Percentiles rank a stretch among this genome's conserved stretches.
phyloP scores from a whole-genome alignment of 92 coral and sea anemone species.

The Porites divaricata region DNA sequence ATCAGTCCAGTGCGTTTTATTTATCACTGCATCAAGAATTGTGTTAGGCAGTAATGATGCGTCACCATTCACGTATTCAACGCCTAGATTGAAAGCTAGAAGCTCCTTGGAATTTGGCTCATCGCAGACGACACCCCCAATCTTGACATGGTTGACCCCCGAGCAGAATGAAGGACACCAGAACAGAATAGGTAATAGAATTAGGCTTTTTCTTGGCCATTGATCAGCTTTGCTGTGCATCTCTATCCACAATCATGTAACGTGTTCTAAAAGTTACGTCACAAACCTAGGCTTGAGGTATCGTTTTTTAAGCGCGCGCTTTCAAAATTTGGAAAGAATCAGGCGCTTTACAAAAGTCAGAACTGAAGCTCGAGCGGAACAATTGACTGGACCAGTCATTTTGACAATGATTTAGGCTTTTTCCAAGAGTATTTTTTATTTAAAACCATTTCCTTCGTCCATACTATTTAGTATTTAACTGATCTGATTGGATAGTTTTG shows the following conservation, averaged over 20 bases:
- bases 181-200: neutral
- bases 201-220: slow-evolving; percentile 13
- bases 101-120: slow-evolving; percentile 44
- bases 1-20: slow-evolving; percentile 65
- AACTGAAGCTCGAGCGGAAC: too few relatives aligned
- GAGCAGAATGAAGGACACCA: neutral
- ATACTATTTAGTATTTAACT: too few relatives aligned
- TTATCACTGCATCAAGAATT: slow-evolving; percentile 60
- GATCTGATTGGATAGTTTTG: too few relatives aligned
- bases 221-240: neutral
- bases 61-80: slow-evolving; percentile 79
- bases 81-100: slow-evolving; percentile 73
- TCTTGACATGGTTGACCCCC: slow-evolving; percentile 45
- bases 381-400: too few relatives aligned
- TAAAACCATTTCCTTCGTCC: too few relatives aligned
- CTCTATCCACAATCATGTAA: too few relatives aligned
- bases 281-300: neutral
- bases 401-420: too few relatives aligned
- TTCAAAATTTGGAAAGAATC: too few relatives aligned
- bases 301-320: neutral
- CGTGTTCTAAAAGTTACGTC: neutral
- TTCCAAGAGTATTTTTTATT: too few relatives aligned
- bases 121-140: slow-evolving; percentile 75
- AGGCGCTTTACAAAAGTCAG: too few relatives aligned
- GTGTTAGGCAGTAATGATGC: slow-evolving; percentile 70